phyloP scores from a whole-genome alignment of 2,888 invertebrate genomes.

The Yponomeuta malinellus region DNA sequence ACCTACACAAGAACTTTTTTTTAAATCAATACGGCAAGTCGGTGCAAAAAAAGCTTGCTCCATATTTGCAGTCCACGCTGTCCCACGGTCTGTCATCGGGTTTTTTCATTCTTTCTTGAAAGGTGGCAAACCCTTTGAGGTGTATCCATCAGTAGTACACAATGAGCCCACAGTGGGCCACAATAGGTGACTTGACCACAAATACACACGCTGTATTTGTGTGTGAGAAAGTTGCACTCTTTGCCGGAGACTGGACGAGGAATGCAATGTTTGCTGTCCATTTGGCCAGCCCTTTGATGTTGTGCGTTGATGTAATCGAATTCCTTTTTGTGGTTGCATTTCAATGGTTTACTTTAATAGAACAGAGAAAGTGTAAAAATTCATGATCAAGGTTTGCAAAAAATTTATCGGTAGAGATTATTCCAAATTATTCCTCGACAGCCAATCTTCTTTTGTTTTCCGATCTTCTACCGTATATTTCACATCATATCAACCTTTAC shows the following conservation, averaged over 20 bases:
- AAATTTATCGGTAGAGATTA: no score
- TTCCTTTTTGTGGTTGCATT: background rate
- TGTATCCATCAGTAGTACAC: constrained; percentile 40
- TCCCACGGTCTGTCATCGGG: constrained; percentile 64
- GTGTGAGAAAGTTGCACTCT: constrained; percentile 43
- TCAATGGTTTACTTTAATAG: no score
- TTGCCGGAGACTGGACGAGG: constrained; percentile 24
- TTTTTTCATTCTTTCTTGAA: constrained; percentile 40
- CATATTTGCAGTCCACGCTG: constrained; percentile 16
- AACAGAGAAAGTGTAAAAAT: no score
- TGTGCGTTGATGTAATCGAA: background rate
- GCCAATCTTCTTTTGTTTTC: no score
- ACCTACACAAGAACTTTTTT: no score
- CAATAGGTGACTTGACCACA: constrained; percentile 70
- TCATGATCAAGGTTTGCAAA: no score
- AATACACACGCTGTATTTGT: constrained; percentile 34
- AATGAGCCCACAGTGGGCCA: constrained; percentile 38
- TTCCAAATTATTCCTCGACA: no score
- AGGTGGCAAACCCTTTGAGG: constrained; percentile 65
- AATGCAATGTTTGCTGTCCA: background rate
- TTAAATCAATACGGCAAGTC: background rate
- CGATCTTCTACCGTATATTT: no score
- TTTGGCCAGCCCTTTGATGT: background rate
- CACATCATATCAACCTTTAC: no score
- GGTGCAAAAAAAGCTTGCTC: background rate